Percentiles rank a stretch among this genome's conserved stretches.
phyloP scores from a whole-genome alignment of 2,888 invertebrate species.

The Tetramorium bicarinatum region DNA sequence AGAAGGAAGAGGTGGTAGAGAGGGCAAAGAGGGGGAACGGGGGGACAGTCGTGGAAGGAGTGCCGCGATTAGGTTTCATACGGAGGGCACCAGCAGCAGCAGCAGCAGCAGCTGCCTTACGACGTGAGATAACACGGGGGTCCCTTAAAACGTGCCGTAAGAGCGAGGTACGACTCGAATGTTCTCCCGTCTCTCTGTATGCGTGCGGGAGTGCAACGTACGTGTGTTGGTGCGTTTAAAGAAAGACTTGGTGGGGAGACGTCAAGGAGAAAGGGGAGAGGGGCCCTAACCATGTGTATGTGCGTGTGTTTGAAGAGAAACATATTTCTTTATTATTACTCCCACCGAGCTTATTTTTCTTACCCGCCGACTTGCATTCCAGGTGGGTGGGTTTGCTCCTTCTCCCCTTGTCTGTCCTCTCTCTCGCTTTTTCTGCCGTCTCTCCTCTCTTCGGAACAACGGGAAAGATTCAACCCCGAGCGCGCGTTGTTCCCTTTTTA shows the following conservation, averaged over 20 bases:
- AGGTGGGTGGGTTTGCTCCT: slow-evolving; percentile 78
- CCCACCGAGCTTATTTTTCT: slow-evolving; percentile 86
- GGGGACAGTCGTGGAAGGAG: slow-evolving; percentile 50
- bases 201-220: slow-evolving; percentile 20
- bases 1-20: slow-evolving; percentile 41
- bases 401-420: background rate
- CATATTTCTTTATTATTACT: slow-evolving; percentile 86
- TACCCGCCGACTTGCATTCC: slow-evolving; percentile 83
- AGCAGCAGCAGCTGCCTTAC: slow-evolving; percentile 75
- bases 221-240: slow-evolving; percentile 27
- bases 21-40: slow-evolving; percentile 24
- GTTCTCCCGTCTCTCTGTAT: slow-evolving; percentile 17
- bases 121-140: slow-evolving; percentile 77
- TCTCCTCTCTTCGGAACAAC: slow-evolving; percentile 55
- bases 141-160: slow-evolving; percentile 69
- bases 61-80: slow-evolving; percentile 75
- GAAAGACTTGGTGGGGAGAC: slow-evolving; percentile 39
- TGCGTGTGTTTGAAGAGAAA: slow-evolving; percentile 80
- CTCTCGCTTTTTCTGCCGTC: slow-evolving; percentile 29
- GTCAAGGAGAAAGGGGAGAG: slow-evolving; percentile 59
- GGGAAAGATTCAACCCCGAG: slow-evolving; percentile 71
- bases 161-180: slow-evolving; percentile 48
- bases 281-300: slow-evolving; percentile 73
- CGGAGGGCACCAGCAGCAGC: slow-evolving; percentile 48
- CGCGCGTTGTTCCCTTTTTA: slow-evolving; percentile 80